phyloP scores from a whole-genome alignment of 2,888 invertebrate species.

The Coelopa pilipes region DNA sequence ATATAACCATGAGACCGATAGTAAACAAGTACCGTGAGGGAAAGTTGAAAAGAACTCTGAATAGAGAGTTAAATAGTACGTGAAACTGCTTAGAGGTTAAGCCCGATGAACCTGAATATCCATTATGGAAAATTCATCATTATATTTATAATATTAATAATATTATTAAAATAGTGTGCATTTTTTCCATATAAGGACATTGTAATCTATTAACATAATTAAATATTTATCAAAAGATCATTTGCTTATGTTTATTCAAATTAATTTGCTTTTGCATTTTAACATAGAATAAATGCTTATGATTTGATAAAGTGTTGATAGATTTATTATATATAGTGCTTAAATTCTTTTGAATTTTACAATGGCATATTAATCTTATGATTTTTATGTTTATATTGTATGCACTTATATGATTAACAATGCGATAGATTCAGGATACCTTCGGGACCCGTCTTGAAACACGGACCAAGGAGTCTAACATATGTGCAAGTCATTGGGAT shows the following conservation, averaged over 20 bases:
- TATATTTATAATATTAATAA: slow-evolving; percentile 36
- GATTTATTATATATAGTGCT: slow-evolving; percentile 45
- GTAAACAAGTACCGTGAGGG: slow-evolving; percentile 76
- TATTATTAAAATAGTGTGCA: slow-evolving; percentile 60
- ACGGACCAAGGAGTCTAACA: slow-evolving; percentile 81
- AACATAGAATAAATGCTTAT: slow-evolving; percentile 47
- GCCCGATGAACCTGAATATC: slow-evolving; percentile 71
- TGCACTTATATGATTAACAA: slow-evolving; percentile 55
- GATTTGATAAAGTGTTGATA: slow-evolving; percentile 48
- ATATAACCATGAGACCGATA: slow-evolving; percentile 75
- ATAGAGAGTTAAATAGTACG: slow-evolving; percentile 19
- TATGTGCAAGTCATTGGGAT: slow-evolving; percentile 75
- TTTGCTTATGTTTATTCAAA: slow-evolving; percentile 42
- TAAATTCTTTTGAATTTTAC: slow-evolving; percentile 45
- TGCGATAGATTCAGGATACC: slow-evolving; percentile 67
- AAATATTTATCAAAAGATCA: slow-evolving; percentile 46
- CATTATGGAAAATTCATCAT: slow-evolving; percentile 66
- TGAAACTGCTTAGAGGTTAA: slow-evolving; percentile 65
- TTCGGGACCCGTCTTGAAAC: slow-evolving; percentile 81
- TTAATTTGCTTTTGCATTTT: slow-evolving; percentile 43
- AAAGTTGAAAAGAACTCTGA: slow-evolving; percentile 16
- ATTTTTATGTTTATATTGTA: slow-evolving; percentile 43
- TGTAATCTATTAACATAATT: slow-evolving; percentile 69
- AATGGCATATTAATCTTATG: slow-evolving; percentile 43
- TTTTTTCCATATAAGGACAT: slow-evolving; percentile 69